Conservation (phyloP, 2,797 vertebrate genomes). For the Triplophysa yarkandensis region DNA sequence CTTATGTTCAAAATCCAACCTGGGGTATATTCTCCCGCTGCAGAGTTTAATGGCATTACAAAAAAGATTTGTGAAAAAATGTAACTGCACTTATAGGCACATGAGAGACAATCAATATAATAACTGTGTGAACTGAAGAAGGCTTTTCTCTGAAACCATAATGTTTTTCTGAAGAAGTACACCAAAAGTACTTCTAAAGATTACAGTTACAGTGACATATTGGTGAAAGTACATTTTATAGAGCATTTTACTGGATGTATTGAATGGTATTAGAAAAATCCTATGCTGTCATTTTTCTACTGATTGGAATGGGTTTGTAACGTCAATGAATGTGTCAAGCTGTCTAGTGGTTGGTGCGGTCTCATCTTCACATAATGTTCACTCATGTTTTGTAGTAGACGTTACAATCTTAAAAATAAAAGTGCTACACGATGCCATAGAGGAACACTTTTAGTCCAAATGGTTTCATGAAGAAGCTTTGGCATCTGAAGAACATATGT, state of each 20-base stretch:
- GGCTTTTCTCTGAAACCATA: background rate
- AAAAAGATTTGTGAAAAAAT: constrained; percentile 19
- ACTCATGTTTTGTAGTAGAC: too few species aligned
- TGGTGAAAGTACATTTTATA: background rate
- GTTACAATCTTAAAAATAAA: too few species aligned
- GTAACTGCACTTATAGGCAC: constrained; percentile 18
- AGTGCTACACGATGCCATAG: too few species aligned
- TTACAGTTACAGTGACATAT: constrained; percentile 6
- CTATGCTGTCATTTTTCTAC: background rate
- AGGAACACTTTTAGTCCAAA: too few species aligned
- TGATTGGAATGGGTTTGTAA: background rate
- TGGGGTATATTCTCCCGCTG: background rate
- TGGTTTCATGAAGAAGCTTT: too few species aligned
- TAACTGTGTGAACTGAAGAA: background rate
- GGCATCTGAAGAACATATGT: too few species aligned
- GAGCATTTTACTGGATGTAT: background rate
- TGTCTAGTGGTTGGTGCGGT: background rate
- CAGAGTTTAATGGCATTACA: background rate
- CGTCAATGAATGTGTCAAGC: background rate
- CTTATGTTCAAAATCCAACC: background rate
- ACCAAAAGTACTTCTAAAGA: background rate
- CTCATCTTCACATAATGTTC: too few species aligned
- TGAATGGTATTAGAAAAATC: background rate
- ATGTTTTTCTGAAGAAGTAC: background rate
- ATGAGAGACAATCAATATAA: constrained; percentile 16